phyloP scores from a whole-genome alignment of 2,888 invertebrate species.

The Aspidiotus destructor region DNA sequence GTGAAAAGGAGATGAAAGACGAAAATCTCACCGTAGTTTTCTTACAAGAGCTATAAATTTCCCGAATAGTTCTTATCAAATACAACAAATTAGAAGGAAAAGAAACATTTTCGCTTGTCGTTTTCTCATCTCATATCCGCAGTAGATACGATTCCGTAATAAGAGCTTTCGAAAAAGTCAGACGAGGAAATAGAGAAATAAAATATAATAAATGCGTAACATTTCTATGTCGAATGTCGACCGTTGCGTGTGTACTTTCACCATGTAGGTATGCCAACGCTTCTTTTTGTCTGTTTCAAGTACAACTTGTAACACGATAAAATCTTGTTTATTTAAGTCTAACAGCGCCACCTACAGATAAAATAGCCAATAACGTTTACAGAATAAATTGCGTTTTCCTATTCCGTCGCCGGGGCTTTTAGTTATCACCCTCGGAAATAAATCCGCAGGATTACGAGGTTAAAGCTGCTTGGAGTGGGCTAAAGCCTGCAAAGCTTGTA shows the following conservation, averaged over 20 bases:
- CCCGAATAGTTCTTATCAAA: conserved; percentile 25
- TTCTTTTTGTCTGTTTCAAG: conserved; percentile 15
- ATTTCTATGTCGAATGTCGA: not conserved
- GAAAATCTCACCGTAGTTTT: conserved; percentile 23
- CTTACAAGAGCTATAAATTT: conserved; percentile 18
- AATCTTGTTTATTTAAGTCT: conserved; percentile 32
- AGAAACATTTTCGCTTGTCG: conserved; percentile 7
- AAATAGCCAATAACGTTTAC: conserved; percentile 32
- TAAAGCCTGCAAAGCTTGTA: conserved; percentile 24
- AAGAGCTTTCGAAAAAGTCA: not conserved
- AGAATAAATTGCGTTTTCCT: conserved; percentile 31
- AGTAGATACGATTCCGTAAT: conserved; percentile 5
- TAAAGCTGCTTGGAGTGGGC: conserved; percentile 29
- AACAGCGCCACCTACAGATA: conserved; percentile 32
- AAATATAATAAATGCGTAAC: conserved; percentile 29
- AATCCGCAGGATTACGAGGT: conserved; percentile 29
- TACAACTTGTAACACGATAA: conserved; percentile 31
- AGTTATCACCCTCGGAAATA: conserved; percentile 31
- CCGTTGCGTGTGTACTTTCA: no score
- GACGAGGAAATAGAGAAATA: conserved; percentile 14
- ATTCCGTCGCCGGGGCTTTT: conserved; percentile 29
- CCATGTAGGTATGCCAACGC: conserved; percentile 3
- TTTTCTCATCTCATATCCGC: conserved; percentile 22
- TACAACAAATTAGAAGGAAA: conserved; percentile 28
- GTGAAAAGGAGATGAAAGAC: conserved; percentile 24